These are phyloP conservation scores for Pterocles orientalis DNA, from an alignment of 2,113 vertebrate species.

Conservation along the genomic window DNA sequence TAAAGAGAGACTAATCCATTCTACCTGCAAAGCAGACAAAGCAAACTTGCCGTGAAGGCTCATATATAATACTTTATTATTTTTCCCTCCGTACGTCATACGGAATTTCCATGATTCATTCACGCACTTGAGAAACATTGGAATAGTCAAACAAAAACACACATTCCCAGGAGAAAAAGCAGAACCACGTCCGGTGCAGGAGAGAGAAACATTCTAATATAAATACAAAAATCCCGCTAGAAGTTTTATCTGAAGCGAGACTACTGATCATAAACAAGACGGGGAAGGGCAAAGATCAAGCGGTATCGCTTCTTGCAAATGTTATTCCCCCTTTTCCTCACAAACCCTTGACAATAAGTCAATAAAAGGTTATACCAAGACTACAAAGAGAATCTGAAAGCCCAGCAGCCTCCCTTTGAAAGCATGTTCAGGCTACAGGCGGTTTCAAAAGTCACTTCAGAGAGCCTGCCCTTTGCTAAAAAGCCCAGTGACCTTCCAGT, in stretches of 20 bases:
- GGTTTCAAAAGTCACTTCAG: background rate
- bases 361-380: background rate
- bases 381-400: slow-evolving; percentile 8
- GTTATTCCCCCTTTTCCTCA: slow-evolving; percentile 1
- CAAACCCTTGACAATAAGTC: background rate
- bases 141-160: background rate
- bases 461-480: background rate
- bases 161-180: slow-evolving; percentile 27
- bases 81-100: background rate
- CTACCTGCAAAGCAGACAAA: background rate
- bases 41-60: background rate
- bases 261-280: background rate
- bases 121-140: background rate
- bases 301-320: background rate
- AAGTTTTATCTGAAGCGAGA: background rate
- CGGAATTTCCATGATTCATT: slow-evolving; percentile 39
- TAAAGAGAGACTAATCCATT: background rate
- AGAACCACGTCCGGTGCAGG: background rate
- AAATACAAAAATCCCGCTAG: background rate
- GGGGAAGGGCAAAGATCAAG: background rate
- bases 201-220: background rate
- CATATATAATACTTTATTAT: background rate
- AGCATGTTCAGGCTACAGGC: background rate
- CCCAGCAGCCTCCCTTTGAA: background rate
- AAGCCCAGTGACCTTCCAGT: background rate